These are phyloP conservation scores for Aphelocoma californica DNA, from an alignment of 2,797 vertebrate genomes.

Conservation along the genomic window DNA sequence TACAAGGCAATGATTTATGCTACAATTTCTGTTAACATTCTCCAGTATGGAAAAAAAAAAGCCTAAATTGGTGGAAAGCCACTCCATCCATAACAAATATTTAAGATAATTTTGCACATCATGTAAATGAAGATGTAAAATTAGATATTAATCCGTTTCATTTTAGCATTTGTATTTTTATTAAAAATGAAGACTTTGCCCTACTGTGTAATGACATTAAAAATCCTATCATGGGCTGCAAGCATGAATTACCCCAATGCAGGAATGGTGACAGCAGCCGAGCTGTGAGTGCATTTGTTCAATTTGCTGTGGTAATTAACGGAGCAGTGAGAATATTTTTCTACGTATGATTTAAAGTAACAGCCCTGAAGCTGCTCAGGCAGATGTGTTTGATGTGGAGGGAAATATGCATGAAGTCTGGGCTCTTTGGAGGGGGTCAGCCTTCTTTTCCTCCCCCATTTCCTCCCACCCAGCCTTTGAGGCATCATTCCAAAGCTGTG, in stretches of 20 bases:
- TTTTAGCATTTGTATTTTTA: constrained; percentile 70
- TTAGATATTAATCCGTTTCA: constrained; percentile 76
- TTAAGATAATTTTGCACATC: constrained; percentile 75
- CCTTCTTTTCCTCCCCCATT: background rate
- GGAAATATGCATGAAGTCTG: rapidly evolving
- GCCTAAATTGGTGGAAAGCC: constrained; percentile 71
- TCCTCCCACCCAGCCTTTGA: background rate
- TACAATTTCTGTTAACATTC: constrained; percentile 81
- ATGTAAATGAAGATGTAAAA: constrained; percentile 74
- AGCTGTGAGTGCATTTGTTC: constrained; percentile 58
- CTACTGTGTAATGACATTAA: constrained; percentile 44
- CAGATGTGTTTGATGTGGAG: background rate
- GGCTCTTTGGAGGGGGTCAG: background rate
- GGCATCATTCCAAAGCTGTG: rapidly evolving
- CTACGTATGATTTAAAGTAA: background rate
- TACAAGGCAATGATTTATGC: constrained; percentile 80
- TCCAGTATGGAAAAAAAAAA: constrained; percentile 54
- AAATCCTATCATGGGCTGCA: constrained; percentile 25
- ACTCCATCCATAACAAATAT: constrained; percentile 76
- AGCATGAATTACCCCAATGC: constrained; percentile 27
- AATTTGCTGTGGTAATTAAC: constrained; percentile 63
- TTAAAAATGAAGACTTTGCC: constrained; percentile 67
- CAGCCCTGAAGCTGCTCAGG: background rate
- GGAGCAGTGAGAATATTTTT: constrained; percentile 5
- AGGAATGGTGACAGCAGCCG: constrained; percentile 33